Percentiles rank a stretch among this genome's conserved stretches.
These are phyloP conservation scores for Corythornis leucogaster DNA, from an alignment of 2,797 vertebrate species.

Conservation along the genomic window DNA sequence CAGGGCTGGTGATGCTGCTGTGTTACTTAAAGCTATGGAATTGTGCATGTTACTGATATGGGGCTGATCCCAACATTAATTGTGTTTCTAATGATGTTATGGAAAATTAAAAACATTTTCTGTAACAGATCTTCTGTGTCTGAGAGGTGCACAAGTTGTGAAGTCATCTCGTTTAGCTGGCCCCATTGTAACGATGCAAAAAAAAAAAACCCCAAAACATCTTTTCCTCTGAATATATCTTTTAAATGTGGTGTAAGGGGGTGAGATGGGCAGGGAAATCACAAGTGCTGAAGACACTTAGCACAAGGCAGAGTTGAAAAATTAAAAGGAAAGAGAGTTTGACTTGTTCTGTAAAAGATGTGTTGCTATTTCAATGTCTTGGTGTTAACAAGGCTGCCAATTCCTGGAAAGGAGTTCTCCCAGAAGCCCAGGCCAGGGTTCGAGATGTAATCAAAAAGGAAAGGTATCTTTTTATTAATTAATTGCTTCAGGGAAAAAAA, in stretches of 20 bases:
- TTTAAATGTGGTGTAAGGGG: background rate
- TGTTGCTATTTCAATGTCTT: background rate
- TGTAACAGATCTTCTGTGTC: background rate
- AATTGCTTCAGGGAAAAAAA: background rate
- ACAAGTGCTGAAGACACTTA: background rate
- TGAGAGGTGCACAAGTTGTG: accelerated
- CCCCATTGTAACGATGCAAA: background rate
- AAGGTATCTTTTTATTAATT: slow-evolving; percentile 1
- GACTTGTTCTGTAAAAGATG: background rate
- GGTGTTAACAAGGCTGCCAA: background rate
- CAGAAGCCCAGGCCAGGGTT: background rate
- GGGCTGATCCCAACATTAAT: background rate
- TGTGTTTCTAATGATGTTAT: background rate
- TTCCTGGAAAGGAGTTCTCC: background rate
- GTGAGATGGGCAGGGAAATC: background rate
- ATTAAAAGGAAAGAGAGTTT: background rate
- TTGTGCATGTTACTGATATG: background rate
- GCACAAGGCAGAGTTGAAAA: background rate
- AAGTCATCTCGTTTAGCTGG: background rate
- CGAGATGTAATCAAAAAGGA: background rate
- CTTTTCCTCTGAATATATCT: background rate
- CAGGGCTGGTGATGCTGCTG: background rate
- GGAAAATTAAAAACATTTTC: background rate
- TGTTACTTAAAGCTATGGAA: background rate
- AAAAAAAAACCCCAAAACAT: background rate